Percentiles rank a stretch among this genome's conserved stretches.
These are phyloP conservation scores for Tortricodes alternella DNA, from an alignment of 2,888 invertebrate genomes.

Conservation along the genomic window DNA sequence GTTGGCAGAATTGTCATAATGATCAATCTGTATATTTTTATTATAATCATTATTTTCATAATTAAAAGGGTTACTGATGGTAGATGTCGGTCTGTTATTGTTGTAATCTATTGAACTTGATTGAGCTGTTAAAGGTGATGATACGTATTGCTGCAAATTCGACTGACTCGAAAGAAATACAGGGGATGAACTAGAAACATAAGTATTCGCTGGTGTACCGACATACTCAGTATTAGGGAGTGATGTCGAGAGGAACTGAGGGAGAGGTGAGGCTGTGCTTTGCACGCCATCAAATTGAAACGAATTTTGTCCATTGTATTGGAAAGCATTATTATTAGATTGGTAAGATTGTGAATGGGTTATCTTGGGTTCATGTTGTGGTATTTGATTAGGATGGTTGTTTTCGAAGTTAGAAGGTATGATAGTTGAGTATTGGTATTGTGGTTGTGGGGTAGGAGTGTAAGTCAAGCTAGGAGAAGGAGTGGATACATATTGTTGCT, in stretches of 20 bases:
- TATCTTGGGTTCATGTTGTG: conserved; percentile 57
- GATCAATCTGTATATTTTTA: conserved; percentile 70
- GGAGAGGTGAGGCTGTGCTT: conserved; percentile 65
- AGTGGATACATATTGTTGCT: conserved; percentile 49
- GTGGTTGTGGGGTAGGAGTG: conserved; percentile 71
- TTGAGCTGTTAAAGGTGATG: conserved; percentile 68
- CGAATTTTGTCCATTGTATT: conserved; percentile 57
- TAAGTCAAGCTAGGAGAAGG: conserved; percentile 63
- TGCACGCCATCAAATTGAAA: conserved; percentile 56
- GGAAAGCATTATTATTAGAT: conserved; percentile 55
- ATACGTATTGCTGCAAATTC: conserved; percentile 65
- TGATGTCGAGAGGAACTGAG: conserved; percentile 64
- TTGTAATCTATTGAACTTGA: conserved; percentile 61
- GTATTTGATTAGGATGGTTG: conserved; percentile 55
- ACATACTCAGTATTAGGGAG: conserved; percentile 62
- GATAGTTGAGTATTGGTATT: conserved; percentile 67
- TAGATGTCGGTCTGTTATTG: conserved; percentile 56
- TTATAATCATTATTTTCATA: conserved; percentile 57
- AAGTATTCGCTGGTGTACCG: conserved; percentile 62
- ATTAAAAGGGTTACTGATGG: conserved; percentile 50
- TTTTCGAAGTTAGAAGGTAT: conserved; percentile 57
- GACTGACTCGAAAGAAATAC: conserved; percentile 67
- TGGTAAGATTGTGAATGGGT: conserved; percentile 54
- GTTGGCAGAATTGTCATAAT: conserved; percentile 71
- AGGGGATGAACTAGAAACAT: conserved; percentile 72